Evolutionary conservation across 2,888 invertebrate genomes (phyloP).

Genomic region (Nomada ruficornis): DNA sequence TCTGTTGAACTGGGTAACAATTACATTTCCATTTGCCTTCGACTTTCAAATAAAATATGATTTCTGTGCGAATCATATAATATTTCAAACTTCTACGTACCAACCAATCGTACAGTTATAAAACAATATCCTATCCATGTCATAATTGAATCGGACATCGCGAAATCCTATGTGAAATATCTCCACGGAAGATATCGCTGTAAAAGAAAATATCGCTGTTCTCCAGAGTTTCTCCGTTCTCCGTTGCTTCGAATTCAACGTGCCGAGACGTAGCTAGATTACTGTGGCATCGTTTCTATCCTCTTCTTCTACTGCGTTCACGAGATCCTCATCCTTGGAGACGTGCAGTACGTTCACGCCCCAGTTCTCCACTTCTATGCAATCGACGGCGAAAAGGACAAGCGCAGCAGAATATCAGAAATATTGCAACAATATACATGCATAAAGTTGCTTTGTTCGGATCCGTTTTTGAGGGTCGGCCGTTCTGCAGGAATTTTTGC

Average conservation of each 20-base stretch:
- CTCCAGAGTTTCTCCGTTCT: conserved; percentile 36
- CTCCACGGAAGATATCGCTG: conserved; percentile 40
- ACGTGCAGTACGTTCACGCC: conserved; percentile 54
- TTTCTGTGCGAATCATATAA: not conserved
- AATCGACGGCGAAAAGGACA: conserved; percentile 25
- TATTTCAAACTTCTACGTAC: not conserved
- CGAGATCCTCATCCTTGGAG: conserved; percentile 33
- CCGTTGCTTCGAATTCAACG: conserved; percentile 26
- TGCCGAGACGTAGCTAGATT: conserved; percentile 55
- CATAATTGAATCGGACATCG: conserved; percentile 45
- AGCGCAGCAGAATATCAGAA: conserved; percentile 35
- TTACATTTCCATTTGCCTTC: not conserved
- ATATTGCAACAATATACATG: conserved; percentile 49
- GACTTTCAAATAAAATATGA: not conserved
- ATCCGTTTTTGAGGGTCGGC: conserved; percentile 21
- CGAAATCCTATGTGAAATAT: conserved; percentile 44
- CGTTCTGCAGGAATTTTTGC: conserved; percentile 18
- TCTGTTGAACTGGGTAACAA: too few relatives aligned
- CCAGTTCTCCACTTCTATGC: conserved; percentile 49
- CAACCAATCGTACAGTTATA: conserved; percentile 5
- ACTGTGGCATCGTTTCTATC: conserved; percentile 32
- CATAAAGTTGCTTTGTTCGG: conserved; percentile 15
- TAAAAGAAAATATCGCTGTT: conserved; percentile 47
- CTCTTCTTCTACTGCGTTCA: conserved; percentile 29
- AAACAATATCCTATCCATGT: conserved; percentile 44